A percentile compares a stretch with the other conserved stretches of the same genome.
phyloP scores from a whole-genome alignment of 2,113 vertebrate species.

The Pelmatolapia mariae region DNA sequence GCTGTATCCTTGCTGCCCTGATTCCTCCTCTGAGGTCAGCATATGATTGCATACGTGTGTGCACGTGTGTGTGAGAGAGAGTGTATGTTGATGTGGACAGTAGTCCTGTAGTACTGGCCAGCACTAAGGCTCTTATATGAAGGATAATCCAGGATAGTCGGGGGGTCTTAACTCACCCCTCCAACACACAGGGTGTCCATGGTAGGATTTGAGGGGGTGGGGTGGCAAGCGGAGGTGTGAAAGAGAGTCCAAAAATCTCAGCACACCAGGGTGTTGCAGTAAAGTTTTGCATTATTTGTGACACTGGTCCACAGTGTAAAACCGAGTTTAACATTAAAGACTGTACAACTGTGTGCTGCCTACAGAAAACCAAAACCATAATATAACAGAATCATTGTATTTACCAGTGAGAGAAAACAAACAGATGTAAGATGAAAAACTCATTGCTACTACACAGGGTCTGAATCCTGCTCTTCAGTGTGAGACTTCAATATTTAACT shows the following conservation, averaged over 20 bases:
- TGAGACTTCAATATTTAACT: neutral
- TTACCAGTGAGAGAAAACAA: neutral
- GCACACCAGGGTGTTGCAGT: neutral
- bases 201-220: neutral
- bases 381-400: neutral
- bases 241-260: neutral
- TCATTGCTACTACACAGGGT: neutral
- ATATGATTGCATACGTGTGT: constrained; percentile 21
- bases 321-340: neutral
- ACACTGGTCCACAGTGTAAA: neutral
- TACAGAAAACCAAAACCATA: neutral
- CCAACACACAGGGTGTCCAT: constrained; percentile 49
- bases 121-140: constrained; percentile 61
- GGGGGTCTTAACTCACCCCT: constrained; percentile 55
- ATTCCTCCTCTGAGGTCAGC: constrained; percentile 1
- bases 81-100: constrained; percentile 34
- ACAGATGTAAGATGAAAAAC: neutral
- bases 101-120: constrained; percentile 19
- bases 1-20: neutral
- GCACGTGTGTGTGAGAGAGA: neutral
- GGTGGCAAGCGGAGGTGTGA: constrained; percentile 11
- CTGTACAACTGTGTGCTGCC: neutral
- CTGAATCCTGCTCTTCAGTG: neutral
- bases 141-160: constrained; percentile 60
- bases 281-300: neutral